Conservation (phyloP, 2,888 invertebrate species). For the Melanophora roralis region DNA sequence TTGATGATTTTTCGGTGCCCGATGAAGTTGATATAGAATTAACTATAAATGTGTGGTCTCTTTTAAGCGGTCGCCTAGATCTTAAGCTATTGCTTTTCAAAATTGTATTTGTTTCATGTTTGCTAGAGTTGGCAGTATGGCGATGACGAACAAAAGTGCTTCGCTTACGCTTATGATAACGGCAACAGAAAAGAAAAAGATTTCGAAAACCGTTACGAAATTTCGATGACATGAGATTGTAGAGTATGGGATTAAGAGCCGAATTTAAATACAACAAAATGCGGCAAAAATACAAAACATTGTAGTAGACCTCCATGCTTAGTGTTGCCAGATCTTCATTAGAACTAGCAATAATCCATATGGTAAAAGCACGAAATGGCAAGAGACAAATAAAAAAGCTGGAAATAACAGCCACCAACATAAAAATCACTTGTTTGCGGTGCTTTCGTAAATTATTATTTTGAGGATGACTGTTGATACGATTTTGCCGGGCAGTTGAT, state of each 20-base stretch:
- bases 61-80: slow-evolving; percentile 64
- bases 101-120: slow-evolving; percentile 34
- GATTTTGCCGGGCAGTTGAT: slow-evolving; percentile 16
- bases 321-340: slow-evolving; percentile 82
- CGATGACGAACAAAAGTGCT: slow-evolving; percentile 21
- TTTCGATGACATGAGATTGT: slow-evolving; percentile 94
- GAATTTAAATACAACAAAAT: slow-evolving; percentile 94
- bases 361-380: slow-evolving; percentile 91
- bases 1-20: slow-evolving; percentile 70
- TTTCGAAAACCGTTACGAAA: slow-evolving; percentile 89
- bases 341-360: slow-evolving; percentile 90
- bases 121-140: background rate
- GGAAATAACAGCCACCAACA: slow-evolving; percentile 92
- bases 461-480: slow-evolving; percentile 67
- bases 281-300: slow-evolving; percentile 89
- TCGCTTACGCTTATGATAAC: background rate
- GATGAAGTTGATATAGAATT: slow-evolving; percentile 73
- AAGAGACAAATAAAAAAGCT: slow-evolving; percentile 94
- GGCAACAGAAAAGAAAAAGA: slow-evolving; percentile 78
- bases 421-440: slow-evolving; percentile 89
- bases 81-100: slow-evolving; percentile 29
- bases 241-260: slow-evolving; percentile 93
- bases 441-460: slow-evolving; percentile 81
- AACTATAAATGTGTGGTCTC: slow-evolving; percentile 71
- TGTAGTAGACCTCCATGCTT: slow-evolving; percentile 89